phyloP scores from a whole-genome alignment of 2,888 invertebrate genomes.

The Ornithoptera priamus region DNA sequence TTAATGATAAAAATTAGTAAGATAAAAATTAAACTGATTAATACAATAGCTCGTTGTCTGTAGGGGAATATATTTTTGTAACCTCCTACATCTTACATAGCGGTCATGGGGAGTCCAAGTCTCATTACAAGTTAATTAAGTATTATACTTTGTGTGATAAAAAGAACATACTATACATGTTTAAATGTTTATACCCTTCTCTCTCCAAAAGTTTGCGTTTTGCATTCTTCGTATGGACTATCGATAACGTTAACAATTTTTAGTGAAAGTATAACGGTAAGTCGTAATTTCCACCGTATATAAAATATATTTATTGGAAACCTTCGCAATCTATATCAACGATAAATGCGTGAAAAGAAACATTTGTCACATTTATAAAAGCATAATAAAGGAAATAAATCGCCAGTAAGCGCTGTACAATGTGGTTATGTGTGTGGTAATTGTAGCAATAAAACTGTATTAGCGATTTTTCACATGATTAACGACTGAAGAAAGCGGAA shows the following conservation, averaged over 20 bases:
- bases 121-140: conserved; percentile 8
- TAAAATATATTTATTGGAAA: background rate
- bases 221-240: too few species aligned
- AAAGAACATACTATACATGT: background rate
- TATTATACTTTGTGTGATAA: background rate
- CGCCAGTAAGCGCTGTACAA: conserved; percentile 6
- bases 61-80: conserved; percentile 11
- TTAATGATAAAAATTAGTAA: background rate
- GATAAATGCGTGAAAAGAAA: conserved; percentile 16
- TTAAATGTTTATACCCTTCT: too few species aligned
- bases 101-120: conserved; percentile 14
- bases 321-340: background rate
- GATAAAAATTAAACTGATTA: conserved; percentile 6
- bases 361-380: conserved; percentile 13
- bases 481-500: conserved; percentile 26
- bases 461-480: conserved; percentile 41
- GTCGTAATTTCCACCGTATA: background rate
- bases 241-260: too few species aligned
- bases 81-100: conserved; percentile 8
- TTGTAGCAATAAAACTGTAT: conserved; percentile 35
- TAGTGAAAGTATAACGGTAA: background rate
- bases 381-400: conserved; percentile 21
- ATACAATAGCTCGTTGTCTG: conserved; percentile 20
- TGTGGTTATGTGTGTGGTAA: conserved; percentile 26
- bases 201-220: too few species aligned